A percentile compares a stretch with the other conserved stretches of the same genome.
Evolutionary conservation across 2,888 invertebrate species (phyloP).

Genomic region (Esperia sulphurella): DNA sequence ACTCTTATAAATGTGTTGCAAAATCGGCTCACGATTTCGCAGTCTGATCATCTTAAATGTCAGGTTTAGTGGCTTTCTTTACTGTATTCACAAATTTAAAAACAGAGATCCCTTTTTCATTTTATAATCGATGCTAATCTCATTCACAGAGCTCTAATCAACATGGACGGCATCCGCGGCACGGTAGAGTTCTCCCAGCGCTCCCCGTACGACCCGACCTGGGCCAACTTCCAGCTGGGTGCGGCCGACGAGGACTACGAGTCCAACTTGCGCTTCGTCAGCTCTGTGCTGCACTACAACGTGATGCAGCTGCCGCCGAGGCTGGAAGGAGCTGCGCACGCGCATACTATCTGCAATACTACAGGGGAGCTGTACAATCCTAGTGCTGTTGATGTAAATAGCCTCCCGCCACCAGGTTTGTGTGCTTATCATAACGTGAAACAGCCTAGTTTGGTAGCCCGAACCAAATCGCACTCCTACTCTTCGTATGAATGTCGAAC

Average conservation of each 20-base stretch:
- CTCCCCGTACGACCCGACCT: constrained; percentile 91
- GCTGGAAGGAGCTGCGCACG: constrained; percentile 38
- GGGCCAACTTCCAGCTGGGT: constrained; percentile 84
- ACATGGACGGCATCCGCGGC: constrained; percentile 89
- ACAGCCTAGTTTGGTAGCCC: no score
- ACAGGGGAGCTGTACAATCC: constrained; percentile 91
- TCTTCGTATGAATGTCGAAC: no score
- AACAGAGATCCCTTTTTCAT: not conserved
- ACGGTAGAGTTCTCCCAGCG: constrained; percentile 87
- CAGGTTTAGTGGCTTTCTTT: no score
- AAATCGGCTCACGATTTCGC: no score
- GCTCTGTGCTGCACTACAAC: constrained; percentile 84
- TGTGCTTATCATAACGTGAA: not conserved
- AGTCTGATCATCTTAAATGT: no score
- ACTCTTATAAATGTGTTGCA: no score
- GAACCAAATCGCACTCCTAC: no score
- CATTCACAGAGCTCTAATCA: constrained; percentile 81
- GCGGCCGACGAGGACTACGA: constrained; percentile 83
- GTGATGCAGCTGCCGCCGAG: constrained; percentile 85
- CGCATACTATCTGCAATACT: constrained; percentile 80
- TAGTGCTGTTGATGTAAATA: constrained; percentile 71
- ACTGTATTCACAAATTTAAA: no score
- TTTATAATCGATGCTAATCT: not conserved
- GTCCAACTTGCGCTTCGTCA: constrained; percentile 85
- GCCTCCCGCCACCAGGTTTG: constrained; percentile 82